A percentile compares a stretch with the other conserved stretches of the same genome.
Evolutionary conservation across 2,113 vertebrate genomes (phyloP).

Genomic region (Grallaria varia): DNA sequence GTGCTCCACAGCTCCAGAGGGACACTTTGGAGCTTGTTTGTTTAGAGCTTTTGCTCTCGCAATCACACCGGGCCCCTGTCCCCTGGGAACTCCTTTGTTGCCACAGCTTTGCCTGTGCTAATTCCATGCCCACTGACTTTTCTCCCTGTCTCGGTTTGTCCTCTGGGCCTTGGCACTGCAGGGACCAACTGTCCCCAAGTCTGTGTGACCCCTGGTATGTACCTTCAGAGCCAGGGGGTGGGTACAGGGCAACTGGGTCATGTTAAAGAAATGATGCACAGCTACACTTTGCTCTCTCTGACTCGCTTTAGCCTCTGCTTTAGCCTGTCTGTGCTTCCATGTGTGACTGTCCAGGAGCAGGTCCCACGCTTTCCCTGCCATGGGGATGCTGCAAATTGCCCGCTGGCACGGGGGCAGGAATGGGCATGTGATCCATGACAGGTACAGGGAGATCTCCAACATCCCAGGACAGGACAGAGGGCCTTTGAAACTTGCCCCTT

Average conservation of each 20-base stretch:
- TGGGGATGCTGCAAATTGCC: background rate
- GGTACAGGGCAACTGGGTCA: background rate
- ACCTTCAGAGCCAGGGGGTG: background rate
- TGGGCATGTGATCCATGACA: background rate
- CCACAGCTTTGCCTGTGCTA: background rate
- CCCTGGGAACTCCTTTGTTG: background rate
- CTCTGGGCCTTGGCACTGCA: slow-evolving; percentile 16
- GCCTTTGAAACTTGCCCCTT: background rate
- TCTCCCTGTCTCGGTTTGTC: background rate
- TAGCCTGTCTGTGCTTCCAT: accelerated
- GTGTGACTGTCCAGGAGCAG: background rate
- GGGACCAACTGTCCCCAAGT: slow-evolving; percentile 13
- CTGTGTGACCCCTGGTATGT: background rate
- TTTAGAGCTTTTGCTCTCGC: background rate
- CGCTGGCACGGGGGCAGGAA: background rate
- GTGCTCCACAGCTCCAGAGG: background rate
- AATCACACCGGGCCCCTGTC: background rate
- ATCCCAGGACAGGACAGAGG: background rate
- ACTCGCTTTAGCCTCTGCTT: background rate
- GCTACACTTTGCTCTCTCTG: background rate
- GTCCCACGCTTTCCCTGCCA: background rate
- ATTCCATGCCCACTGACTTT: background rate
- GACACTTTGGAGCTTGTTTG: background rate
- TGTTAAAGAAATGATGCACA: background rate
- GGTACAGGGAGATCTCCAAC: background rate